Evolutionary conservation across 2,888 invertebrate species (phyloP).

Genomic region (Scaptomyza caliginosa): DNA sequence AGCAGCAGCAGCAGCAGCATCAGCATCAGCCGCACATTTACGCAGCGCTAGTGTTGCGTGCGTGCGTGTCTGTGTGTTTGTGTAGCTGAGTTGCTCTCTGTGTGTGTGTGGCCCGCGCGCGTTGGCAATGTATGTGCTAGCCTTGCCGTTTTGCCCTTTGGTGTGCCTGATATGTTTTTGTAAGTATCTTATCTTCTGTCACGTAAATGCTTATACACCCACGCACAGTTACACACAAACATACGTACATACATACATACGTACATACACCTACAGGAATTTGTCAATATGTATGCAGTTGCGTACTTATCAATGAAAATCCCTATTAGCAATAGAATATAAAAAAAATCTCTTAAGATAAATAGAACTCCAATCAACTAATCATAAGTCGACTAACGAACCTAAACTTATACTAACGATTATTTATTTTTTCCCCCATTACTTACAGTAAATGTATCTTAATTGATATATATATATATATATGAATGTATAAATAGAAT

Average conservation of each 20-base stretch:
- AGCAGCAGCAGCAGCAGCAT: not conserved
- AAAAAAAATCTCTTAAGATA: constrained; percentile 15
- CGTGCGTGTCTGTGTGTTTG: constrained; percentile 21
- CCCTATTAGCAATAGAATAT: constrained; percentile 33
- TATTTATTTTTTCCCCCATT: not conserved
- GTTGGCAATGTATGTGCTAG: constrained; percentile 72
- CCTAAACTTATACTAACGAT: not conserved
- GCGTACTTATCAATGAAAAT: constrained; percentile 57
- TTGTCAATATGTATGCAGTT: constrained; percentile 18
- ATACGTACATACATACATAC: not conserved
- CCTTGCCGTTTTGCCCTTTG: constrained; percentile 74
- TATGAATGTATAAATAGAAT: not conserved
- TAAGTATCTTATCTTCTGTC: constrained; percentile 63
- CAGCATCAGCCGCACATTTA: constrained; percentile 18
- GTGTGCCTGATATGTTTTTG: constrained; percentile 71
- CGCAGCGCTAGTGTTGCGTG: constrained; percentile 21
- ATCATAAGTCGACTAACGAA: not conserved
- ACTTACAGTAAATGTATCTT: too few relatives aligned
- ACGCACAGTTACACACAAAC: constrained; percentile 5
- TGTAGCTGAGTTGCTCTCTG: constrained; percentile 20
- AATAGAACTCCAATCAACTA: constrained; percentile 7
- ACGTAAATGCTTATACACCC: constrained; percentile 28
- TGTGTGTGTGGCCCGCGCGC: constrained; percentile 21
- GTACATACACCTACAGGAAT: constrained; percentile 7
- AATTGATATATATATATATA: not conserved